A percentile compares a stretch with the other conserved stretches of the same genome.
Conservation (phyloP, 2,797 vertebrate genomes). For the Sciurus vulgaris region DNA sequence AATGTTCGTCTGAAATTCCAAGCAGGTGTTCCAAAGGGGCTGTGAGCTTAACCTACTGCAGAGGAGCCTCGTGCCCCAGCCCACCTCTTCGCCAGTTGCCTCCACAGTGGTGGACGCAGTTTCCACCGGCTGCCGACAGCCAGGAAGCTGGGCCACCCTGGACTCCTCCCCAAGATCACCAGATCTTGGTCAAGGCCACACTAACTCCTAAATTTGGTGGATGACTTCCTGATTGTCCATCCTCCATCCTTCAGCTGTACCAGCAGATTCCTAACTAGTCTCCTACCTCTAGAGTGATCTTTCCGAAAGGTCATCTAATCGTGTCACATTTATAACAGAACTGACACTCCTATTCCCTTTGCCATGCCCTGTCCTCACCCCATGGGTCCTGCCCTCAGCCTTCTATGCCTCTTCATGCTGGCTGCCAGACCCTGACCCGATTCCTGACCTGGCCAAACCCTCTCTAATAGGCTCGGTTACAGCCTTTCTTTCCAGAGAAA, state of each 20-base stretch:
- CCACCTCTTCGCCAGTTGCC: rapidly evolving
- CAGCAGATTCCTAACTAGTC: neutral
- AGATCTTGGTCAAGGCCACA: rapidly evolving
- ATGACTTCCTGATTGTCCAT: rapidly evolving
- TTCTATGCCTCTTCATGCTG: neutral
- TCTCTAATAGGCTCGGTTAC: neutral
- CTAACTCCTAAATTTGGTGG: rapidly evolving
- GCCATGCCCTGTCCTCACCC: rapidly evolving
- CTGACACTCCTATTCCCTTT: neutral
- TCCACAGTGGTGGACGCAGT: rapidly evolving
- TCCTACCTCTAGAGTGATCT: rapidly evolving
- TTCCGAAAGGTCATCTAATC: neutral
- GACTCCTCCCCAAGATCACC: neutral
- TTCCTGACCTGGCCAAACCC: neutral
- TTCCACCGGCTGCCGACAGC: neutral
- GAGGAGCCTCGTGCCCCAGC: neutral
- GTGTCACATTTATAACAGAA: rapidly evolving
- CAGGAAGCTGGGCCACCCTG: rapidly evolving
- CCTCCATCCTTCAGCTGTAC: rapidly evolving
- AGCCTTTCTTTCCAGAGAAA: neutral
- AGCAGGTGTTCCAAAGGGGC: neutral
- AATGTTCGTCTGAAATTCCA: neutral
- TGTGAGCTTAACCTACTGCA: rapidly evolving
- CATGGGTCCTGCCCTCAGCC: rapidly evolving
- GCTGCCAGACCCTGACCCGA: no score